Evolutionary conservation across 1,140 invertebrate genomes (phyloP), one percentile per base, ranked within the genome.

Genomic region (Antheraea mylitta): DNA sequence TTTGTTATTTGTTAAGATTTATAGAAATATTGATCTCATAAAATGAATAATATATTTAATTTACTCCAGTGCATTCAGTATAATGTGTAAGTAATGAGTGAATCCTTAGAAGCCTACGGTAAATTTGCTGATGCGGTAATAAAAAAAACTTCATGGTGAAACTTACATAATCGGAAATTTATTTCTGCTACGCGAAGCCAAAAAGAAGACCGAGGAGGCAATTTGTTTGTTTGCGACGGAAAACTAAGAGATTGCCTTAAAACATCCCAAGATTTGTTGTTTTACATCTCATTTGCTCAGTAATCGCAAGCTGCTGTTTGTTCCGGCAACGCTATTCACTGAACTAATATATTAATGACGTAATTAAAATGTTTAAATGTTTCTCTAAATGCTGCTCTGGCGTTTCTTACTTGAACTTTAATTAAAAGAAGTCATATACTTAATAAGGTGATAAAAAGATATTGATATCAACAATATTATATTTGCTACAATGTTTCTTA

Each of bases 221-320:
- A 72, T 76, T 70, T 76, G 70, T 72, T 75, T 72, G 70, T 76
- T 72, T 76, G 70, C 71, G 59, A 61, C 64, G 68, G 68, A 63
- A 67, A 62, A 69, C 67, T 72, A 70, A 76, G 70, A 70, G 66
- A 72, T 72, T 70, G 66, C 38, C 68, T 72, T 68, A 66, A 71
- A 76, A 76, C 68, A 66, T 68, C 60, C 67, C 69, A 61, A 71
- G 67, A 74, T 74, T 72, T 48, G 68, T 72, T 75, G 73, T 75
- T 72, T 72, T 70, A 76, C 74, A 76, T 76, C 74, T 72, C 74
- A 76, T 76, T 76, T 72, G 70, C 68, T 72, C 66, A 45, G 45
- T 38, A 64, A 67, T 63, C 18, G 67, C 60, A 64, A 60, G 45
- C 67, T 64, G 58, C 30, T 66, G 59, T 69, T 72, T 72, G 65